These are phyloP conservation scores for Catharus ustulatus DNA, from an alignment of 2,797 vertebrate genomes.

Conservation along the genomic window DNA sequence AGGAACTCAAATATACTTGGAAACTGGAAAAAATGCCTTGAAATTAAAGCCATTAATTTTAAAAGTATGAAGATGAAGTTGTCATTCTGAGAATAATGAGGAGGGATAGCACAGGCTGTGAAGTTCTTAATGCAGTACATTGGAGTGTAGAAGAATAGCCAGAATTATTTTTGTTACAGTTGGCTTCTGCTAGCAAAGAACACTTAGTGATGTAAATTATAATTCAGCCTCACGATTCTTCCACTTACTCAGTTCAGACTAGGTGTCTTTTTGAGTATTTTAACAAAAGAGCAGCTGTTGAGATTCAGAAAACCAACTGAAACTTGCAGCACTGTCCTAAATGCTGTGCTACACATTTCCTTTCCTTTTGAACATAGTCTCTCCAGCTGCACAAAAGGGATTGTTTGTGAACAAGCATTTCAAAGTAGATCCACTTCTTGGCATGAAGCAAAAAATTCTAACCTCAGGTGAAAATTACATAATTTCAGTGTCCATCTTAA, in stretches of 20 bases:
- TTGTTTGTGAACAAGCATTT: not conserved
- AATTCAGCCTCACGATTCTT: not conserved
- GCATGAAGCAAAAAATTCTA: not conserved
- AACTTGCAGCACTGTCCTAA: not conserved
- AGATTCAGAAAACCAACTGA: not conserved
- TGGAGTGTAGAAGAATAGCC: not conserved
- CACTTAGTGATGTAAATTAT: not conserved
- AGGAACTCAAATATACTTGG: not conserved
- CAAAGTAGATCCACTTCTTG: not conserved
- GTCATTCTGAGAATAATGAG: not conserved
- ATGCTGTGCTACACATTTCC: not conserved
- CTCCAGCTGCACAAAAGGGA: not conserved
- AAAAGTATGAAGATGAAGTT: not conserved
- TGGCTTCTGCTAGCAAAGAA: not conserved
- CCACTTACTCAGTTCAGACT: not conserved
- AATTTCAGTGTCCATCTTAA: not conserved
- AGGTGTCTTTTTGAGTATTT: not conserved
- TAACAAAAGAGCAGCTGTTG: not conserved
- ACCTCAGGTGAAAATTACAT: not conserved
- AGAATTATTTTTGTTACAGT: not conserved
- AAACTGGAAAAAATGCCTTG: not conserved
- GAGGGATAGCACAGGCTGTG: not conserved
- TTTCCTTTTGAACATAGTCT: not conserved
- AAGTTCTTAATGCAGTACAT: not conserved
- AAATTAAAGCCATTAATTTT: not conserved